These are phyloP conservation scores for Ataeniobius toweri DNA, from an alignment of 2,797 vertebrate genomes.

Conservation along the genomic window DNA sequence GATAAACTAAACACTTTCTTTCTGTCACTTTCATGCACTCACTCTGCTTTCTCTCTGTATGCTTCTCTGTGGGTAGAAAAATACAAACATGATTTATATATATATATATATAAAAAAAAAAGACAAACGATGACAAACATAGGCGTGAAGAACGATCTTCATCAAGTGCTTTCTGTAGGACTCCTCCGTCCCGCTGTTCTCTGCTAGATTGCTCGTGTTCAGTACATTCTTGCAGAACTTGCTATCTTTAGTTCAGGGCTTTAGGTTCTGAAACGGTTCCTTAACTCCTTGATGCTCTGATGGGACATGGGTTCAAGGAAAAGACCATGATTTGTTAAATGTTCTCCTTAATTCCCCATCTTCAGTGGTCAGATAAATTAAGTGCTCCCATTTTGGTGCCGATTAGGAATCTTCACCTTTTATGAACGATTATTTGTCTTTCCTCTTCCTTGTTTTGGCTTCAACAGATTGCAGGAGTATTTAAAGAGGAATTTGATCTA, in stretches of 20 bases:
- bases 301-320: slow-evolving; percentile 14
- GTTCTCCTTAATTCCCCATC: slow-evolving; percentile 9
- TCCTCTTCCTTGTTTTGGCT: slow-evolving; percentile 47
- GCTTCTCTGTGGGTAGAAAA: slow-evolving; percentile 77
- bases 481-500: slow-evolving; percentile 47
- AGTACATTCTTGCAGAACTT: slow-evolving; percentile 49
- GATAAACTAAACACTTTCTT: slow-evolving; percentile 46
- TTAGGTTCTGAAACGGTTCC: slow-evolving; percentile 32
- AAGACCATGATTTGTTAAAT: slow-evolving; percentile 21
- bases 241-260: slow-evolving; percentile 33
- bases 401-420: slow-evolving; percentile 22
- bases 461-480: slow-evolving; percentile 46
- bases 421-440: slow-evolving; percentile 13
- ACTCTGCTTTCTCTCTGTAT: slow-evolving; percentile 46
- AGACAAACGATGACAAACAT: slow-evolving; percentile 73
- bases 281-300: slow-evolving; percentile 11
- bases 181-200: slow-evolving; percentile 25
- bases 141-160: slow-evolving; percentile 70
- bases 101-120: slow-evolving; percentile 47
- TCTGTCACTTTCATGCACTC: slow-evolving; percentile 67
- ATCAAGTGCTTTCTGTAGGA: slow-evolving; percentile 74
- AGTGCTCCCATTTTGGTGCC: slow-evolving; percentile 1
- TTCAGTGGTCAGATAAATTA: neutral
- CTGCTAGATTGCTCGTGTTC: slow-evolving; percentile 27
- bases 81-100: slow-evolving; percentile 78